Evolutionary conservation across 2,113 vertebrate genomes (phyloP).

Genomic region (Albula glossodonta): DNA sequence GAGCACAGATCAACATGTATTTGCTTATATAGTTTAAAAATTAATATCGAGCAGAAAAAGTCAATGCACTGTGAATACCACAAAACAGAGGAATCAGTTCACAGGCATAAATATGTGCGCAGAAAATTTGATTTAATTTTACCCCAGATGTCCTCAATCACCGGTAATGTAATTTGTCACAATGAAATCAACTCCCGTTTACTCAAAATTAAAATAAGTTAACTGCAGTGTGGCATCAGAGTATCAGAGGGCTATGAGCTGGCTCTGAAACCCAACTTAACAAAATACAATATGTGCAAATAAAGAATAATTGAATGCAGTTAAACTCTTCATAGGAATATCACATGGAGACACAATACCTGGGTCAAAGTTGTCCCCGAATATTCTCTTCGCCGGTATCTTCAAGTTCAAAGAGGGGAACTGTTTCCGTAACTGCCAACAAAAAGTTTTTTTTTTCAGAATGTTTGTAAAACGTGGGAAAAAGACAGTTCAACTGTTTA

Average conservation of each 20-base stretch:
- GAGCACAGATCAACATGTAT: background rate
- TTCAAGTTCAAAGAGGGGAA: constrained; percentile 92
- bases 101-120: background rate
- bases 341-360: constrained; percentile 65
- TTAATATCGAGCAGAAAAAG: background rate
- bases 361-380: constrained; percentile 99
- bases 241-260: too few species aligned
- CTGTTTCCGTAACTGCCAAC: constrained; percentile 86
- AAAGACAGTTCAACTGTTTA: background rate
- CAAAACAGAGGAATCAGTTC: background rate
- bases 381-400: constrained; percentile 98
- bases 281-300: background rate
- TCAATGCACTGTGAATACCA: background rate
- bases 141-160: background rate
- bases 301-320: background rate
- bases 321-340: background rate
- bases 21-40: background rate
- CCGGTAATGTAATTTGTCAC: constrained; percentile 18
- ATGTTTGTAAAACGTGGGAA: background rate
- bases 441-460: constrained; percentile 33
- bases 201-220: too few species aligned
- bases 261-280: background rate
- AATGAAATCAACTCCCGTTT: background rate
- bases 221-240: too few species aligned
- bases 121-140: background rate